Evolutionary conservation across 2,888 invertebrate species (phyloP).

Genomic region (Ectropis crepuscularia): DNA sequence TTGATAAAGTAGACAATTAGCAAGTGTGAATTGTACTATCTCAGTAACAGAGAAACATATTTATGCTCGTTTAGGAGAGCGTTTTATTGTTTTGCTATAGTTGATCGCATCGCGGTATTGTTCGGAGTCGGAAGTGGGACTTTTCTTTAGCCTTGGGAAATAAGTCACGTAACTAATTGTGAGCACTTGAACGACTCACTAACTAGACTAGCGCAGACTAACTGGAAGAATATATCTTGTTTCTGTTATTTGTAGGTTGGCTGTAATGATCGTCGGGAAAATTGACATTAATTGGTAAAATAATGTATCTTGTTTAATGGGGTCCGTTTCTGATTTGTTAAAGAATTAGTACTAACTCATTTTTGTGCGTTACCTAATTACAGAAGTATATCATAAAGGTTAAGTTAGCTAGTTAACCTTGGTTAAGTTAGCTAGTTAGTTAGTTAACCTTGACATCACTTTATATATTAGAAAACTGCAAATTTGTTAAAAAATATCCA

Average conservation of each 20-base stretch:
- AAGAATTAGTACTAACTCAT: no score
- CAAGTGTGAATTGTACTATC: constrained; percentile 37
- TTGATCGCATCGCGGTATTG: constrained; percentile 60
- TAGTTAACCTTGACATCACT: no score
- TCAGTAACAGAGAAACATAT: constrained; percentile 33
- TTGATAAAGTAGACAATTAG: constrained; percentile 37
- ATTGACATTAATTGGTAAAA: constrained; percentile 11
- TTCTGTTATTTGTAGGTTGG: constrained; percentile 13
- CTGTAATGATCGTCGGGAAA: neutral
- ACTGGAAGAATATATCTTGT: constrained; percentile 27
- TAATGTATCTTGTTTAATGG: neutral
- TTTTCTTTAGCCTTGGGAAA: constrained; percentile 78
- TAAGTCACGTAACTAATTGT: constrained; percentile 54
- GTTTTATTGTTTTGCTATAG: constrained; percentile 38
- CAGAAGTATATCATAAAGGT: no score
- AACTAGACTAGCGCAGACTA: constrained; percentile 29
- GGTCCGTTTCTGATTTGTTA: constrained; percentile 7
- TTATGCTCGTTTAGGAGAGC: constrained; percentile 33
- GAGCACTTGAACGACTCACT: constrained; percentile 43
- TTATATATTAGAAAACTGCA: no score
- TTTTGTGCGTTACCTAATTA: no score
- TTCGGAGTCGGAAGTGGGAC: constrained; percentile 63
- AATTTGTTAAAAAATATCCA: no score
- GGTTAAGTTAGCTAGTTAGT: no score
- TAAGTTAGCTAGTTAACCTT: no score